Conservation (phyloP, 1,140 invertebrate genomes). For the Drosophila burlai region DNA sequence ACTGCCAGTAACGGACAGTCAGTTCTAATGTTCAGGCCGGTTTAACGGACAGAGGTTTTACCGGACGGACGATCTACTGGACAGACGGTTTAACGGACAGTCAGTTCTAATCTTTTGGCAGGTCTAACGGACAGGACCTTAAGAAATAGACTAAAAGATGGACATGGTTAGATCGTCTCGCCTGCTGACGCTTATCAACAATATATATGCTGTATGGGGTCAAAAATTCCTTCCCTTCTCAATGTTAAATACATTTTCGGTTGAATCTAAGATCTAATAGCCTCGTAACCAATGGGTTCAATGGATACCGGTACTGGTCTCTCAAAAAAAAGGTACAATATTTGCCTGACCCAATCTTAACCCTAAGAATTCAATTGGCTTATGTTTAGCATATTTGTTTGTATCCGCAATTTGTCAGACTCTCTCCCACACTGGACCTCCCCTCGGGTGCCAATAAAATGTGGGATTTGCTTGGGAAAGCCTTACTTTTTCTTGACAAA, state of each 20-base stretch:
- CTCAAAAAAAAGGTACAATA: too few species aligned
- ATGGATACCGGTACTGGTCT: too few species aligned
- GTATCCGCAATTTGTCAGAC: background rate
- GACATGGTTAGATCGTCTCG: background rate
- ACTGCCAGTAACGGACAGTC: too few species aligned
- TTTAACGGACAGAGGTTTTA: too few species aligned
- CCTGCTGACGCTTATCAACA: background rate
- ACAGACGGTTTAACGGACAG: background rate
- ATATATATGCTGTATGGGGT: background rate
- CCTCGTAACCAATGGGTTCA: background rate
- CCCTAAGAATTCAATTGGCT: background rate
- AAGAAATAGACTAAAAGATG: background rate
- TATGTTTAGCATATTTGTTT: constrained; percentile 7
- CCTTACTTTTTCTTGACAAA: background rate
- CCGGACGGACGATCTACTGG: background rate
- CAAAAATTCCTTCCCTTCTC: background rate
- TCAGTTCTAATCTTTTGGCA: too few species aligned
- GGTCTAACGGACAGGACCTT: background rate
- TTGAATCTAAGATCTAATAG: background rate
- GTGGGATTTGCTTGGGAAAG: background rate
- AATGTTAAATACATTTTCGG: background rate
- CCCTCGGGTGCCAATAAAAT: background rate
- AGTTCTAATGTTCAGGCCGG: too few species aligned
- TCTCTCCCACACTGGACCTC: background rate
- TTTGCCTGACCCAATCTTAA: background rate